These are phyloP conservation scores for Allacma fusca DNA, from an alignment of 2,888 invertebrate genomes.

Conservation along the genomic window DNA sequence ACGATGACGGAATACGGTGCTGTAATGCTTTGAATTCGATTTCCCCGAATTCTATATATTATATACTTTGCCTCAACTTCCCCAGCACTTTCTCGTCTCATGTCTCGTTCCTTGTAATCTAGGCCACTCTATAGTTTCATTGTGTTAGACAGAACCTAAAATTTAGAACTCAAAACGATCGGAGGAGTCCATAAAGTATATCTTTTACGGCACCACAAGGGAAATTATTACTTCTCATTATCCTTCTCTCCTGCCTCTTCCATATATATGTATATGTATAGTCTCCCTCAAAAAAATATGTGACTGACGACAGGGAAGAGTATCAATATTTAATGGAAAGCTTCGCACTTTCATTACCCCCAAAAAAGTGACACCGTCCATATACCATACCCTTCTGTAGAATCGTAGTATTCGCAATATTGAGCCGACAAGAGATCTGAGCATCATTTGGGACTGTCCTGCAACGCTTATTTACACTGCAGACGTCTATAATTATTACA, in stretches of 20 bases:
- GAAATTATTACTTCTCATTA: conserved; percentile 3
- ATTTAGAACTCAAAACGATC: background rate
- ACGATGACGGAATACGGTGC: conserved; percentile 20
- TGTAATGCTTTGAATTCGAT: conserved; percentile 20
- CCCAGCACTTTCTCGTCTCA: background rate
- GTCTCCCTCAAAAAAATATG: background rate
- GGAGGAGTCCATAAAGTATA: background rate
- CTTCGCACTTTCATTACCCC: background rate
- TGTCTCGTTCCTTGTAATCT: conserved; percentile 12
- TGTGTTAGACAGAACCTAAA: background rate
- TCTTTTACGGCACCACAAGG: conserved; percentile 1
- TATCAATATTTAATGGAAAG: background rate
- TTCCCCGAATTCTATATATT: conserved; percentile 30
- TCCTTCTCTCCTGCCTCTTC: conserved; percentile 5
- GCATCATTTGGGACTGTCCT: too few species aligned
- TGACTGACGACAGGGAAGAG: background rate
- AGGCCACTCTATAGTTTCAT: conserved; percentile 16
- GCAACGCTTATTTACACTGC: too few species aligned
- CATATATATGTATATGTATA: too few species aligned
- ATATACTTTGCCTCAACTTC: background rate
- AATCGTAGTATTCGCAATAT: too few species aligned
- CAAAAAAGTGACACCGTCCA: too few species aligned
- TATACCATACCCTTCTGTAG: too few species aligned
- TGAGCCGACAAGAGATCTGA: too few species aligned
- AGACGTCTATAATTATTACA: too few species aligned